Evolutionary conservation across 2,888 invertebrate species (phyloP).

Genomic region (Epirrita christyi): DNA sequence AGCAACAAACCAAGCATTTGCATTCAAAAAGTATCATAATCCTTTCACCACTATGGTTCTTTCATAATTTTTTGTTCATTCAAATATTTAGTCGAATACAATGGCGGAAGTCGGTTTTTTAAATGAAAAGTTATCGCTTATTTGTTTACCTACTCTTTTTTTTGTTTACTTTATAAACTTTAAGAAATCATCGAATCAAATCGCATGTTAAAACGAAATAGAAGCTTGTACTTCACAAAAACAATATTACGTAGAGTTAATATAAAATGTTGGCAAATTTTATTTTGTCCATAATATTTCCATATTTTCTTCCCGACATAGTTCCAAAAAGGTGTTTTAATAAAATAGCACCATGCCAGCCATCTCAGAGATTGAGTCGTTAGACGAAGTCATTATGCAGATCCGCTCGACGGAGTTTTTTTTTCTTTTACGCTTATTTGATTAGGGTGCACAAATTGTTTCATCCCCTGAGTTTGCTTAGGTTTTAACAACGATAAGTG

Average conservation of each 20-base stretch:
- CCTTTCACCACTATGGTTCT: no score
- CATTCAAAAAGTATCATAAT: no score
- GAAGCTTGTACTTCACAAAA: neutral
- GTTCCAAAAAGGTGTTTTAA: conserved; percentile 38
- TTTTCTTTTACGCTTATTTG: conserved; percentile 71
- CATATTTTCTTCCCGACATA: conserved; percentile 17
- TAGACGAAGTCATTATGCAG: conserved; percentile 67
- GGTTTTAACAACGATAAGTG: conserved; percentile 37
- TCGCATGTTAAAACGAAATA: neutral
- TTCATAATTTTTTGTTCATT: no score
- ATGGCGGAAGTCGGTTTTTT: no score
- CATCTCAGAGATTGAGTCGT: conserved; percentile 64
- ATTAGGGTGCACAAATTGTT: conserved; percentile 74
- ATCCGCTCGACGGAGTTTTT: conserved; percentile 57
- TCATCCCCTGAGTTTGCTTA: conserved; percentile 63
- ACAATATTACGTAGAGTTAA: neutral
- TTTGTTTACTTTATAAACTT: no score
- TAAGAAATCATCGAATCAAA: no score
- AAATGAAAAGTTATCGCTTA: no score
- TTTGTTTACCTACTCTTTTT: no score
- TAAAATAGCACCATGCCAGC: conserved; percentile 50
- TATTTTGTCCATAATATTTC: neutral
- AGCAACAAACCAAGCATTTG: no score
- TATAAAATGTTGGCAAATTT: neutral
- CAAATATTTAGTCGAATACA: no score